phyloP scores from a whole-genome alignment of 2,113 vertebrate species.

The Centrocercus urophasianus region DNA sequence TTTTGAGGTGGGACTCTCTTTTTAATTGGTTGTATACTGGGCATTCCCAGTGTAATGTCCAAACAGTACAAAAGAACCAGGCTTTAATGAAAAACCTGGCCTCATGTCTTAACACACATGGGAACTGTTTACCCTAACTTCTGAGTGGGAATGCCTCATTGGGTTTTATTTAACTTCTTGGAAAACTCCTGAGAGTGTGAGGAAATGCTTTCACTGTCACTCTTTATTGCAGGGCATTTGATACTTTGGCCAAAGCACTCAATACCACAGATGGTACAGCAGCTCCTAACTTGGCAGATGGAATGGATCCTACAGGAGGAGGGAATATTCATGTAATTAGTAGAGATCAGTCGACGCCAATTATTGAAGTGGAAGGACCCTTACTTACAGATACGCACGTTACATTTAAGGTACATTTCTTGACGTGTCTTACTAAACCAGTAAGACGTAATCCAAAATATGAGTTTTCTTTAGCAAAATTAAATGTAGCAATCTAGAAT shows the following conservation, averaged over 20 bases:
- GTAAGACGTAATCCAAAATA: not conserved
- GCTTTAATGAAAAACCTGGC: not conserved
- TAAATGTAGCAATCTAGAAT: not conserved
- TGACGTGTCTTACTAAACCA: not conserved
- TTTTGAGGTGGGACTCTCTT: not conserved
- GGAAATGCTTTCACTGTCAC: not conserved
- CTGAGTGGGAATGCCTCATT: not conserved
- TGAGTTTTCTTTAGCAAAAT: not conserved
- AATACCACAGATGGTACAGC: conserved; percentile 85
- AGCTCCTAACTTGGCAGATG: conserved; percentile 82
- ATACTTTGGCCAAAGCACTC: conserved; percentile 98
- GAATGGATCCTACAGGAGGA: conserved; percentile 83
- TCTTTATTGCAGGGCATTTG: conserved; percentile 89
- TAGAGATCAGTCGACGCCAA: conserved; percentile 94
- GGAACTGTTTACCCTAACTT: not conserved
- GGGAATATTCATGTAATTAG: conserved; percentile 95
- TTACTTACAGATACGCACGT: conserved; percentile 97
- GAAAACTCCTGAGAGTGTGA: not conserved
- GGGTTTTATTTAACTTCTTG: not conserved
- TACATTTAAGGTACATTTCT: conserved; percentile 89
- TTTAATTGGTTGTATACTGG: not conserved
- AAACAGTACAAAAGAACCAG: not conserved
- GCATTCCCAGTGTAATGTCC: not conserved
- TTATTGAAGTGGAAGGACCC: conserved; percentile 98
- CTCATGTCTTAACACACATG: not conserved